Evolutionary conservation across 2,888 invertebrate genomes (phyloP), one percentile per base, ranked within the genome.

Genomic region (Lordiphosa fenestrarum): DNA sequence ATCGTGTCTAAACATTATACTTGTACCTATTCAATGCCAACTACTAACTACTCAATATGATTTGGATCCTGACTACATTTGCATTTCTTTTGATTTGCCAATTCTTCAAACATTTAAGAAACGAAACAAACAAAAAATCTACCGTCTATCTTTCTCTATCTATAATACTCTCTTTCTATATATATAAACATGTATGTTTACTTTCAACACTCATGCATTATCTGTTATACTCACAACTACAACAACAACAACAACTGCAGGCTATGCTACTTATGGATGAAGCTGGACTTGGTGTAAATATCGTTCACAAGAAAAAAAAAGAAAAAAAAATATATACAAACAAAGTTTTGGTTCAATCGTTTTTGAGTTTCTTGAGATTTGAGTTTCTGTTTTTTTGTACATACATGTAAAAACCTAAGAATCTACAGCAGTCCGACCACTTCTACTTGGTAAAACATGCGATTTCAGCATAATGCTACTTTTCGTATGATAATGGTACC

Each of bases 191-290:
- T 39, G 15, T 39, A 39, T 38, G 23, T 37, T 44, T 44, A 33
- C 42, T 52, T 51, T 42, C 36, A 36, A 51, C 51, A 51, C 51
- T 51, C 51, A 52, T 53, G 38, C 53, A 53, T 78, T 50, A 61
- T 73, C 66, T 71, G 55, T 74, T 74, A 72, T 67, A 82, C 80
- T 78, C 65, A 65, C 64, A 23, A 62, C 68, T 39, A 71, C 67
- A 23, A 58, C 54, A 15, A 68, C 59, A 33, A 68, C 55, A 37
- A 61, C 67, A 55, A 75, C 80, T 66, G 91, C 93, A 96, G 95
- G 95, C 95, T 91, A 95, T 95, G 95, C 95, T 95, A 93, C 94
- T 95, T 90, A 95, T 95, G 95, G 95, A 95, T 92, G 94, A 94
- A 92, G 93, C 94, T 91, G 95, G 95, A 93, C 92, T 93, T 91